These are phyloP conservation scores for Lutra lutra DNA, from an alignment of 2,797 vertebrate species.

Conservation along the genomic window DNA sequence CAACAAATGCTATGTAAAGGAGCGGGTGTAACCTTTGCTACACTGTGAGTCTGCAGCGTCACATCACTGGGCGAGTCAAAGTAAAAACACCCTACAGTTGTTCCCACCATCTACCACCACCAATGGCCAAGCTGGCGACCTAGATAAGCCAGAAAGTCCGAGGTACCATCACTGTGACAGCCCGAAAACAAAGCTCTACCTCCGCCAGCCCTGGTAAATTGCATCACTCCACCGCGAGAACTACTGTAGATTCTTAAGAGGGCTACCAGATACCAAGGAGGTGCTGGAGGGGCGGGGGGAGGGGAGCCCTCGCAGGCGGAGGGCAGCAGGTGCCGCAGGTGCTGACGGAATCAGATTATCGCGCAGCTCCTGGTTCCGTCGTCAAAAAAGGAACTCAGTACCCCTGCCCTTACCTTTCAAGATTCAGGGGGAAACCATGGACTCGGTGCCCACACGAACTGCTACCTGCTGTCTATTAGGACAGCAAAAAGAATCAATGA, in stretches of 20 bases:
- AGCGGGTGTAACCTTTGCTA: rapidly evolving
- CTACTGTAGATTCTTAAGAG: background rate
- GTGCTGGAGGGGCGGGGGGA: background rate
- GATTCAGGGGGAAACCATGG: background rate
- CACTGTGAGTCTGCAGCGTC: background rate
- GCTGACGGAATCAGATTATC: rapidly evolving
- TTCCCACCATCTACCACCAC: background rate
- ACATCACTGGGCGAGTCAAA: rapidly evolving
- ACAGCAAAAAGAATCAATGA: background rate
- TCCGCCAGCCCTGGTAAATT: background rate
- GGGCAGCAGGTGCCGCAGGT: background rate
- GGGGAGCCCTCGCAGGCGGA: background rate
- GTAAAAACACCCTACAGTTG: background rate
- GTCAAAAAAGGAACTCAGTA: background rate
- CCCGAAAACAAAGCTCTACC: background rate
- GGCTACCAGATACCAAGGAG: too few relatives aligned
- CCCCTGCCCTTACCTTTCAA: background rate
- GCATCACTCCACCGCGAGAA: background rate
- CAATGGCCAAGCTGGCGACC: rapidly evolving
- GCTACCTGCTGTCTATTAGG: background rate
- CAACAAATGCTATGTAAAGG: too few relatives aligned
- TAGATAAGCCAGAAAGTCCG: rapidly evolving
- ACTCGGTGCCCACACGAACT: background rate
- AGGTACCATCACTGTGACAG: rapidly evolving
- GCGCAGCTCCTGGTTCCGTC: background rate